Evolutionary conservation across 2,888 invertebrate species (phyloP).

Genomic region (Cephus nigrinus): DNA sequence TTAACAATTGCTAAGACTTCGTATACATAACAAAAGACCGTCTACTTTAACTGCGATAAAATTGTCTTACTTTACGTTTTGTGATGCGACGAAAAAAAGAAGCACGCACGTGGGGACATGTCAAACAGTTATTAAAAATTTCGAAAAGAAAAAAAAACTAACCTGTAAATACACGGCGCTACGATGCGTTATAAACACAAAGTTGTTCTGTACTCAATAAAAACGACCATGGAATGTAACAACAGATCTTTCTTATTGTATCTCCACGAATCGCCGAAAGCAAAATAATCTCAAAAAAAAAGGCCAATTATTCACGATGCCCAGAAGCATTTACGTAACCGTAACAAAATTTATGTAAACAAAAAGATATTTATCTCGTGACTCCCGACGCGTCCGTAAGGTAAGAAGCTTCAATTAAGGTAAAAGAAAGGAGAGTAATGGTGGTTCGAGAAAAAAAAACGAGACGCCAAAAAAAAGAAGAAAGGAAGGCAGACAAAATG

Average conservation of each 20-base stretch:
- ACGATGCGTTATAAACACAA: conserved; percentile 24
- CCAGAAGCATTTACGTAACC: background rate
- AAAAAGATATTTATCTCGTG: background rate
- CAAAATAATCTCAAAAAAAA: background rate
- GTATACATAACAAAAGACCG: background rate
- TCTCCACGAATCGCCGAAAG: background rate
- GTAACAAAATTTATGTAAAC: background rate
- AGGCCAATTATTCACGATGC: background rate
- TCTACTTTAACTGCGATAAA: background rate
- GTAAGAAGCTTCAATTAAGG: conserved; percentile 1
- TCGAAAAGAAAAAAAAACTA: background rate
- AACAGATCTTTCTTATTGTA: background rate
- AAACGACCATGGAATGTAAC: conserved; percentile 36
- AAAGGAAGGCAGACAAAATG: conserved; percentile 5
- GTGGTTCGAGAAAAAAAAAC: background rate
- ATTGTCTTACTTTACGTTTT: background rate
- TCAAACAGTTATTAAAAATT: background rate
- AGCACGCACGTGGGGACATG: background rate
- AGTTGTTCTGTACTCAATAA: conserved; percentile 40
- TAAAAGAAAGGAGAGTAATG: background rate
- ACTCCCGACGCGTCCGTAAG: background rate
- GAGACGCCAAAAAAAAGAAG: background rate
- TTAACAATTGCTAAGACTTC: background rate
- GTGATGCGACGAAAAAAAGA: background rate
- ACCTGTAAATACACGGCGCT: background rate